These are phyloP conservation scores for Lucifuga dentata DNA, from an alignment of 2,113 vertebrate genomes.

Conservation along the genomic window DNA sequence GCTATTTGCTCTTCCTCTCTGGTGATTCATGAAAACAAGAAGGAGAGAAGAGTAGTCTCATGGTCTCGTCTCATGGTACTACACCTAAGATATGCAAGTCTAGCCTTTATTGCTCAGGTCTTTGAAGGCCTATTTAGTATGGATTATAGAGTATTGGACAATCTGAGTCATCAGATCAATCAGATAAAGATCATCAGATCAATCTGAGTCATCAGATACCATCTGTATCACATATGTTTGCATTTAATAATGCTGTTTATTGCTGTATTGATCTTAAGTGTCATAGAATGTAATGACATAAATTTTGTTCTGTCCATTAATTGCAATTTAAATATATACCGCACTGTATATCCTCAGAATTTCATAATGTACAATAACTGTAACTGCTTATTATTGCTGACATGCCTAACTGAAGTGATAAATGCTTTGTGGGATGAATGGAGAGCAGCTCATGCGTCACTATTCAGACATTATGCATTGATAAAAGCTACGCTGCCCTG, in stretches of 20 bases:
- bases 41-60: not conserved
- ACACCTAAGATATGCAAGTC: not conserved
- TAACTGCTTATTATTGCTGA: conserved; percentile 10
- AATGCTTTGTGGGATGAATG: conserved; percentile 31
- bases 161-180: no score
- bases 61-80: conserved; percentile 15
- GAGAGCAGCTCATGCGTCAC: not conserved
- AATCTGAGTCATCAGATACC: no score
- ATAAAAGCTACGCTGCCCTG: conserved; percentile 13
- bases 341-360: conserved; percentile 12
- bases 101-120: not conserved
- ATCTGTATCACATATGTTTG: conserved; percentile 10
- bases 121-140: no score
- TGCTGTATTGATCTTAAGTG: not conserved
- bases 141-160: conserved; percentile 1
- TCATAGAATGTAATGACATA: not conserved
- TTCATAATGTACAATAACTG: conserved; percentile 9
- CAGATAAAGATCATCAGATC: no score
- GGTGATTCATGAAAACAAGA: conserved; percentile 35
- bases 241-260: conserved; percentile 6
- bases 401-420: not conserved
- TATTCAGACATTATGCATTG: not conserved
- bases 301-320: not conserved
- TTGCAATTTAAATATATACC: not conserved
- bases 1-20: conserved; percentile 13